These are phyloP conservation scores for Oryzaephilus surinamensis DNA, from an alignment of 1,140 invertebrate genomes.

Conservation along the genomic window DNA sequence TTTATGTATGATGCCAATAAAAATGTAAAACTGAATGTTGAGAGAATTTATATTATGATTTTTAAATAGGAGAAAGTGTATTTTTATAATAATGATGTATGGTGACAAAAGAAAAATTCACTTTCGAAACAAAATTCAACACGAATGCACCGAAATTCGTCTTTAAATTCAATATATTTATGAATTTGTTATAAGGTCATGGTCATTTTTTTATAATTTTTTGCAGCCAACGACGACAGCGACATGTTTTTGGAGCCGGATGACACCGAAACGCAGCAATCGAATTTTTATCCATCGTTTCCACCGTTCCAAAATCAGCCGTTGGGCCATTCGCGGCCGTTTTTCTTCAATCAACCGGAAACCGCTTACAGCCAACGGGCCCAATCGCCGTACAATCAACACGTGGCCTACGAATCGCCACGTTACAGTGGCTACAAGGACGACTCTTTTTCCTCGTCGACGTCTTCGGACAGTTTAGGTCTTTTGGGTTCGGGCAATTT, in stretches of 20 bases:
- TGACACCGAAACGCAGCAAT: constrained; percentile 12
- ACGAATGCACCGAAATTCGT: no score
- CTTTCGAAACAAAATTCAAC: no score
- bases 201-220: neutral
- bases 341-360: constrained; percentile 24
- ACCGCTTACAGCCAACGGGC: constrained; percentile 33
- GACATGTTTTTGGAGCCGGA: constrained; percentile 25
- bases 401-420: constrained; percentile 12
- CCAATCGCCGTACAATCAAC: constrained; percentile 24
- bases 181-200: no score
- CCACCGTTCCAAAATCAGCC: constrained; percentile 26
- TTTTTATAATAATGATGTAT: no score
- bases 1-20: no score
- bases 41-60: no score
- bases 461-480: constrained; percentile 10
- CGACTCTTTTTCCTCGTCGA: constrained; percentile 7
- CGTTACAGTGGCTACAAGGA: constrained; percentile 25
- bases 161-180: no score
- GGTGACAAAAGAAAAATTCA: no score
- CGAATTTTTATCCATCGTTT: constrained; percentile 29
- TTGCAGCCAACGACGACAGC: constrained; percentile 16
- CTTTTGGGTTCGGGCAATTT: constrained; percentile 79
- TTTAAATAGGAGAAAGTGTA: no score
- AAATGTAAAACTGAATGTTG: no score
- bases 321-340: constrained; percentile 30